phyloP scores from a whole-genome alignment of 2,797 vertebrate species.

The Gymnoscopelus braueri region DNA sequence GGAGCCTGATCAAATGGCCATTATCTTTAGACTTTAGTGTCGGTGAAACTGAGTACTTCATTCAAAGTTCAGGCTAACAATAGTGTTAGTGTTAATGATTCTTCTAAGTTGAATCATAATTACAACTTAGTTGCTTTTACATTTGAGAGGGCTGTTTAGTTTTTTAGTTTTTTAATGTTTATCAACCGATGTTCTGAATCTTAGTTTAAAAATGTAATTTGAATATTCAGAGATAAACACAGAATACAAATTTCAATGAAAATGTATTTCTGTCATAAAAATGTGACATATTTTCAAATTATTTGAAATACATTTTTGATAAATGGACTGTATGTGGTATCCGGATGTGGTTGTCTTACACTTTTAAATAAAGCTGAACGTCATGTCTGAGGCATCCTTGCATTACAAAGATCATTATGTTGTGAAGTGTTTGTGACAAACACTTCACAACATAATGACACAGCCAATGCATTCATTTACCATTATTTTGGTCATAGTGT shows the following conservation, averaged over 20 bases:
- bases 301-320: no score
- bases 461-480: background rate
- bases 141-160: no score
- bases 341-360: background rate
- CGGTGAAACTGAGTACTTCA: conserved; percentile 10
- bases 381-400: background rate
- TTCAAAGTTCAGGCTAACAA: conserved; percentile 29
- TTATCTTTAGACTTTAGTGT: conserved; percentile 38
- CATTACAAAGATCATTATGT: no score
- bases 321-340: no score
- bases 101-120: conserved; percentile 6
- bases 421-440: no score
- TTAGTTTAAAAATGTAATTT: background rate
- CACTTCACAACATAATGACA: background rate
- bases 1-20: conserved; percentile 55
- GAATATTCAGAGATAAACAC: no score
- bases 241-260: no score
- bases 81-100: conserved; percentile 22
- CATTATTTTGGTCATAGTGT: background rate
- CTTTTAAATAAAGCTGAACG: conserved; percentile 1
- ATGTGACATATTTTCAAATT: no score
- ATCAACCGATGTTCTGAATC: background rate
- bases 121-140: conserved; percentile 8
- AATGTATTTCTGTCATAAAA: no score
- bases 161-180: conserved; percentile 42